Conservation (phyloP, 2,797 vertebrate genomes). For the Macroramphosus scolopax region DNA sequence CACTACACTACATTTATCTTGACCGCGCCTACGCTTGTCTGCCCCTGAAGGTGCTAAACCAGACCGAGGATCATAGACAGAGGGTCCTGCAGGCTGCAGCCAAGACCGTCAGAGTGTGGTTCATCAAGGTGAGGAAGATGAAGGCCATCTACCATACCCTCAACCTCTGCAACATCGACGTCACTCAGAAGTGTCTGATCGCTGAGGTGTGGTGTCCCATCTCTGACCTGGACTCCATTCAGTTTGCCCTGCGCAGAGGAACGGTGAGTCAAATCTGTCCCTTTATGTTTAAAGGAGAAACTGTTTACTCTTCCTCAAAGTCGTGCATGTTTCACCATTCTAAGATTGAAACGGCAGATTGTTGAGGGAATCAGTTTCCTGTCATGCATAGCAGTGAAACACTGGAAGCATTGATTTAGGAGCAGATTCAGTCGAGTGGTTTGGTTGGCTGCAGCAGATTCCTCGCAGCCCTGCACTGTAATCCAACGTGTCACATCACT, state of each 20-base stretch:
- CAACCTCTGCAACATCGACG: slow-evolving; percentile 98
- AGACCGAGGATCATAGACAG: slow-evolving; percentile 97
- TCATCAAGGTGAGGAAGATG: slow-evolving; percentile 99
- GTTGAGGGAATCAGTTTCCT: no score
- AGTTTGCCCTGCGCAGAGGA: slow-evolving; percentile 94
- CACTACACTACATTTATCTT: no score
- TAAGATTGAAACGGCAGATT: no score
- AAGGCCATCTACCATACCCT: slow-evolving; percentile 99
- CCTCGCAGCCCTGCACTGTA: no score
- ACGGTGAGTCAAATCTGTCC: slow-evolving; percentile 80
- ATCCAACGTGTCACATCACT: not conserved
- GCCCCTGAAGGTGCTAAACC: slow-evolving; percentile 88
- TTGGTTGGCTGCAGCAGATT: no score
- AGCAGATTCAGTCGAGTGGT: no score
- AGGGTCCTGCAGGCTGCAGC: slow-evolving; percentile 94
- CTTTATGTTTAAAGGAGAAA: not conserved
- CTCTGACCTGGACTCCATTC: slow-evolving; percentile 94
- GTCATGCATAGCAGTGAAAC: no score
- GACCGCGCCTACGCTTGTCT: no score
- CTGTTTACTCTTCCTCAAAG: no score
- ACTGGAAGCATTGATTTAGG: no score
- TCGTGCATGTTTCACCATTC: no score
- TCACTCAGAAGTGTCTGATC: slow-evolving; percentile 98
- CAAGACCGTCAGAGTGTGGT: slow-evolving; percentile 94
- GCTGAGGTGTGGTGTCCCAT: slow-evolving; percentile 98